A percentile compares a stretch with the other conserved stretches of the same genome.
Evolutionary conservation across 2,797 vertebrate genomes (phyloP).

Genomic region (Rhynchotus rufescens): DNA sequence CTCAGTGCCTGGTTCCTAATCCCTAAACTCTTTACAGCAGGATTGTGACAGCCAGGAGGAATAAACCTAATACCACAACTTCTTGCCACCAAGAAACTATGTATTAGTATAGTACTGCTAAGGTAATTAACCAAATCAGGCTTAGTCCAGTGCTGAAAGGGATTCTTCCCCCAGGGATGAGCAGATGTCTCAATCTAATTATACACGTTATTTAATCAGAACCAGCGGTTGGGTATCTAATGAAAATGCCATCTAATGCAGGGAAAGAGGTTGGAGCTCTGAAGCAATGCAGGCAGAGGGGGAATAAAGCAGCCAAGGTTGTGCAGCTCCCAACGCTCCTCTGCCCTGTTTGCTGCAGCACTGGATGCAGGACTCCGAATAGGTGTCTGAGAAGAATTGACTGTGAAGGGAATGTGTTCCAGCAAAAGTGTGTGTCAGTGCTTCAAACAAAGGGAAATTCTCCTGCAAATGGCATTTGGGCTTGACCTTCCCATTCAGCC

Average conservation of each 20-base stretch:
- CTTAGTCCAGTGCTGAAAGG: slow-evolving; percentile 54
- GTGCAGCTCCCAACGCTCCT: not conserved
- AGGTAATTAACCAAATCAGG: slow-evolving; percentile 65
- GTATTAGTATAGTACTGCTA: slow-evolving; percentile 37
- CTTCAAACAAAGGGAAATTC: not conserved
- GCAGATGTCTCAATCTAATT: slow-evolving; percentile 64
- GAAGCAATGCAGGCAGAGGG: not conserved
- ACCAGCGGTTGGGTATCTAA: slow-evolving; percentile 21
- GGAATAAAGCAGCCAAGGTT: not conserved
- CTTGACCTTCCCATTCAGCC: not conserved
- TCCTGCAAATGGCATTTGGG: not conserved
- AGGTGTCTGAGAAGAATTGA: not conserved
- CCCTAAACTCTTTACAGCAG: not conserved
- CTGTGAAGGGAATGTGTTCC: not conserved
- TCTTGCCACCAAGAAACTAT: slow-evolving; percentile 10
- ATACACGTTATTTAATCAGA: slow-evolving; percentile 66
- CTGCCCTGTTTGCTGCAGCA: accelerated
- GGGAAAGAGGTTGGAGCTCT: not conserved
- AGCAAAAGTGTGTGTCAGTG: not conserved
- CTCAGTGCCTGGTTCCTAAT: slow-evolving; percentile 13
- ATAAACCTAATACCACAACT: not conserved
- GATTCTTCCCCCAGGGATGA: slow-evolving; percentile 55
- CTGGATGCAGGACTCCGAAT: not conserved
- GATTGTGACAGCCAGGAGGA: slow-evolving; percentile 14
- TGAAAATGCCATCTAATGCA: not conserved